phyloP scores from a whole-genome alignment of 1,140 invertebrate species.

The Halesus radiatus region DNA sequence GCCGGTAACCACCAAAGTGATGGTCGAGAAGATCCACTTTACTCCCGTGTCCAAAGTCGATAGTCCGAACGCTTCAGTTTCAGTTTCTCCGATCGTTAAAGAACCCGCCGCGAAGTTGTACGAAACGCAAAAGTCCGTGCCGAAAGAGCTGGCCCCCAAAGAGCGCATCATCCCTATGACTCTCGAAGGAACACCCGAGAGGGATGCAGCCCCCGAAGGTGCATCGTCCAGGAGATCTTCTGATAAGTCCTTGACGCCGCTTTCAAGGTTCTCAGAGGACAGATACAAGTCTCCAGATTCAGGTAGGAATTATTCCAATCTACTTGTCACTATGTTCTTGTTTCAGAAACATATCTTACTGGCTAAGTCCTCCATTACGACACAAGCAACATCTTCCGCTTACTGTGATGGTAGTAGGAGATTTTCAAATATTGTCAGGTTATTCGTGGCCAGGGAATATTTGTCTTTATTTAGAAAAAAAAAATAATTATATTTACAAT shows the following conservation, averaged over 20 bases:
- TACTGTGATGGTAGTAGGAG: too few species aligned
- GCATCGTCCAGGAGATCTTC: not conserved
- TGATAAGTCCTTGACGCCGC: conserved; percentile 26
- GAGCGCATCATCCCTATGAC: conserved; percentile 29
- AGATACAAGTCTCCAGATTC: conserved; percentile 28
- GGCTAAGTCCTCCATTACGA: too few species aligned
- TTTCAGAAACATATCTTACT: too few species aligned
- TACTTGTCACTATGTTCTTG: too few species aligned
- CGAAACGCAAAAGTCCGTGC: conserved; percentile 5
- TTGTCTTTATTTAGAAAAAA: too few species aligned
- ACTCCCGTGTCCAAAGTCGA: not conserved
- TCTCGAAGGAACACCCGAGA: conserved; percentile 12
- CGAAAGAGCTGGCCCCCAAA: not conserved
- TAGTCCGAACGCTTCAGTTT: not conserved
- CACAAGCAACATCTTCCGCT: too few species aligned
- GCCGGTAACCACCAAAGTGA: conserved; percentile 18
- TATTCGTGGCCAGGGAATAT: too few species aligned
- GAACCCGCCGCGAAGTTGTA: conserved; percentile 3
- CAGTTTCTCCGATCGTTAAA: not conserved
- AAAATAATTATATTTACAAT: too few species aligned
- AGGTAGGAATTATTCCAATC: conserved; percentile 11
- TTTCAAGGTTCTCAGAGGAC: conserved; percentile 14
- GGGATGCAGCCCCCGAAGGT: not conserved
- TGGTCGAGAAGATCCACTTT: conserved; percentile 4
- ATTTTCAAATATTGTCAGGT: too few species aligned